These are phyloP conservation scores for Natrix natrix DNA, from an alignment of 2,797 vertebrate species.

Conservation along the genomic window DNA sequence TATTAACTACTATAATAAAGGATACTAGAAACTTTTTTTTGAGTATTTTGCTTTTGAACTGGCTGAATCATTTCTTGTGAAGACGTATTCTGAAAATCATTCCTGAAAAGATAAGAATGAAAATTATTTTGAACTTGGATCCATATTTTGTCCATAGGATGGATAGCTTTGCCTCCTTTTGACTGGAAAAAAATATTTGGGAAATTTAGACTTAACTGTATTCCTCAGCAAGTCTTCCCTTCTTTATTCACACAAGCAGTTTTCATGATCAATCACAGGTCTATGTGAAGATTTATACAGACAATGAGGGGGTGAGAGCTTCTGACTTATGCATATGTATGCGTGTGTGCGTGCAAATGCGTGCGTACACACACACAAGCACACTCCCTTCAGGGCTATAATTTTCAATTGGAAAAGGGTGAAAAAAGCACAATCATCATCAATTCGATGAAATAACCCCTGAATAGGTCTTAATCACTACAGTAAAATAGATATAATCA, in stretches of 20 bases:
- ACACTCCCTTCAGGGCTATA: not conserved
- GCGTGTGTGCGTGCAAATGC: fast-evolving
- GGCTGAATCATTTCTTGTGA: constrained; percentile 80
- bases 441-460: not conserved
- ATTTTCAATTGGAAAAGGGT: not conserved
- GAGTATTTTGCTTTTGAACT: constrained; percentile 79
- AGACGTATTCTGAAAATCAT: constrained; percentile 68
- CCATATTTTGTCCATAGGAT: not conserved
- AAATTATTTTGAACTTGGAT: not conserved
- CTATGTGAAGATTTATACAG: not conserved
- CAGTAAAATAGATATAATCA: not conserved
- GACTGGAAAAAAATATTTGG: not conserved
- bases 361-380: not conserved
- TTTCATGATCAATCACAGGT: not conserved
- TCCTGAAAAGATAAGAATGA: constrained; percentile 61
- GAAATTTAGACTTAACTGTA: not conserved
- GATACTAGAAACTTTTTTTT: constrained; percentile 91
- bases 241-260: not conserved
- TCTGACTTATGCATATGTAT: not conserved
- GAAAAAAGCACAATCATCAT: not conserved
- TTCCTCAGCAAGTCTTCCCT: not conserved
- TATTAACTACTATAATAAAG: constrained; percentile 60
- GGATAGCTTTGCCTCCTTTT: not conserved
- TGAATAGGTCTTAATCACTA: not conserved
- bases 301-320: not conserved